phyloP scores from a whole-genome alignment of 2,888 invertebrate species.

The Nezara viridula region DNA sequence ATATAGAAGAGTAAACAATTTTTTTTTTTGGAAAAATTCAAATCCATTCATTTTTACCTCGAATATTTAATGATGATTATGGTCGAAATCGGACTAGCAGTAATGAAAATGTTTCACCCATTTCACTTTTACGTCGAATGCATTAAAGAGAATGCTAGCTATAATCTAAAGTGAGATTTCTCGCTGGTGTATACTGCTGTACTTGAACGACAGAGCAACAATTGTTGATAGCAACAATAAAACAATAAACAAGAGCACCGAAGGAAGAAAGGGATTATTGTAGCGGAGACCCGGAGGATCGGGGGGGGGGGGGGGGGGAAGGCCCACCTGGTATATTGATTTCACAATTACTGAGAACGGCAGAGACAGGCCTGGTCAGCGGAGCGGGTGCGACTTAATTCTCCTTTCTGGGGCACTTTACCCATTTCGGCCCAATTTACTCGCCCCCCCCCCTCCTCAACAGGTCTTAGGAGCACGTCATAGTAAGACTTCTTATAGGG shows the following conservation, averaged over 20 bases:
- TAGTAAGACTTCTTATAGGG: not conserved
- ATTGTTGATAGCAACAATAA: not conserved
- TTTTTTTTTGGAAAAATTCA: no score
- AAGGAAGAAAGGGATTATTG: not conserved
- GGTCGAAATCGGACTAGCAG: no score
- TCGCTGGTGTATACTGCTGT: no score
- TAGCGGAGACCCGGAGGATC: not conserved
- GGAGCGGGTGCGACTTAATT: conserved; percentile 22
- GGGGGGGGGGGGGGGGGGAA: not conserved
- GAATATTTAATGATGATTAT: no score
- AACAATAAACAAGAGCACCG: not conserved
- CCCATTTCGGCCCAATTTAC: conserved; percentile 37
- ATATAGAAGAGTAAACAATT: no score
- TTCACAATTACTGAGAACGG: conserved; percentile 46
- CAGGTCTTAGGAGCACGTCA: not conserved
- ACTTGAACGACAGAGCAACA: no score
- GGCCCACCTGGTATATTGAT: conserved; percentile 43
- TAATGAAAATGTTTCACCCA: no score
- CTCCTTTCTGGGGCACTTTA: conserved; percentile 43
- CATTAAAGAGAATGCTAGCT: no score
- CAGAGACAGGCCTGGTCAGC: conserved; percentile 46
- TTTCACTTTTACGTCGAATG: no score
- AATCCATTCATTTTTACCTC: no score
- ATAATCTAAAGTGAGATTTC: no score
- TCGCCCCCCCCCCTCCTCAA: not conserved